Evolutionary conservation across 2,888 invertebrate genomes (phyloP).

Genomic region (Meta bourneti): DNA sequence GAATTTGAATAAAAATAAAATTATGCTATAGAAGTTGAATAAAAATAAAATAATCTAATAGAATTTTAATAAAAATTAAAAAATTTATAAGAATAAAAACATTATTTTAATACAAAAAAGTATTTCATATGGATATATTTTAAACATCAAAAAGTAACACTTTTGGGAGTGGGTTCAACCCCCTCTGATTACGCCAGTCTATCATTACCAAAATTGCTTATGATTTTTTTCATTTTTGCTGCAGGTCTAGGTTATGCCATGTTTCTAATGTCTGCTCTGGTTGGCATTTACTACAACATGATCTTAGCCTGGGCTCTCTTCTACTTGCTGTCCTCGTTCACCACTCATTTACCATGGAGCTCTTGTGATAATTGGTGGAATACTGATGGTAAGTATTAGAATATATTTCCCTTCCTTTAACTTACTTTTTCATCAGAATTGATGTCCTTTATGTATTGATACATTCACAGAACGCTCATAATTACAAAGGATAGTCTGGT

Average conservation of each 20-base stretch:
- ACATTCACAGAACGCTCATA: too few species aligned
- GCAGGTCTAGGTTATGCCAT: conserved; percentile 83
- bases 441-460: too few species aligned
- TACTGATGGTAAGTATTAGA: conserved; percentile 79
- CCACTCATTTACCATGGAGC: conserved; percentile 81
- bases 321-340: conserved; percentile 82
- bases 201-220: neutral
- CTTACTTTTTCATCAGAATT: neutral
- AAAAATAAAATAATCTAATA: too few species aligned
- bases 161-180: neutral
- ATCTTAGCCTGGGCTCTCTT: conserved; percentile 83
- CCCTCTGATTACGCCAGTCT: neutral
- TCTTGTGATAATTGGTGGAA: conserved; percentile 82
- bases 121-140: too few species aligned
- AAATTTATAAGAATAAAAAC: too few species aligned
- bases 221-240: conserved; percentile 63
- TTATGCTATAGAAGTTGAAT: too few species aligned
- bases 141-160: neutral
- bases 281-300: conserved; percentile 83
- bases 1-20: too few species aligned
- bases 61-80: too few species aligned
- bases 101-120: too few species aligned
- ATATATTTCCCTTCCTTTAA: neutral
- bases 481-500: too few species aligned
- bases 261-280: conserved; percentile 82